Evolutionary conservation across 2,797 vertebrate genomes (phyloP).

Genomic region (Gouania willdenowi): DNA sequence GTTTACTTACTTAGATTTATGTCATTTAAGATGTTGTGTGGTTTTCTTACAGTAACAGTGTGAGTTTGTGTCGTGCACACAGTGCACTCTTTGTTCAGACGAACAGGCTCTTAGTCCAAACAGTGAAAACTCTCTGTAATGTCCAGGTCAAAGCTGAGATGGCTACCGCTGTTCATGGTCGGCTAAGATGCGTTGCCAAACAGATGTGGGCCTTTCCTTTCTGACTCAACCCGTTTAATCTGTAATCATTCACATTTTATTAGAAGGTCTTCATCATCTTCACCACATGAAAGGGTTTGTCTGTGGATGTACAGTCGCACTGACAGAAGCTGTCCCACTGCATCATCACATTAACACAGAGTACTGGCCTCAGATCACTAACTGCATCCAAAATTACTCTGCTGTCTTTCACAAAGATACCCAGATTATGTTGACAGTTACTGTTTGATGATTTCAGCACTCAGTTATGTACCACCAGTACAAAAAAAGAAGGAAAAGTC

Average conservation of each 20-base stretch:
- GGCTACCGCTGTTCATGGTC: conserved; percentile 34
- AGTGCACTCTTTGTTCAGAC: conserved; percentile 35
- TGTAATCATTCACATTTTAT: not conserved
- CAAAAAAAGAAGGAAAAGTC: too few species aligned
- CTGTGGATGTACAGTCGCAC: not conserved
- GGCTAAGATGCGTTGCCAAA: conserved; percentile 21
- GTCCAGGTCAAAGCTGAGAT: conserved; percentile 21
- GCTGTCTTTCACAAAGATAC: too few species aligned
- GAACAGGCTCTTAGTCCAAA: conserved; percentile 17
- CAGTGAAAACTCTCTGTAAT: conserved; percentile 22
- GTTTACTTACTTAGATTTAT: too few species aligned
- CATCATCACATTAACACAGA: too few species aligned
- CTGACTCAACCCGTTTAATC: conserved; percentile 12
- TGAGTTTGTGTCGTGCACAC: too few species aligned
- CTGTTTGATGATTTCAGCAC: too few species aligned
- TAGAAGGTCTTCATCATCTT: conserved; percentile 2
- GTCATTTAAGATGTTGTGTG: too few species aligned
- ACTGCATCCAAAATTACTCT: too few species aligned
- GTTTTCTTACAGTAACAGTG: too few species aligned
- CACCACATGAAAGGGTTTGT: not conserved
- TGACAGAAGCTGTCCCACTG: not conserved
- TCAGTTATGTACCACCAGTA: too few species aligned
- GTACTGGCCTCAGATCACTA: too few species aligned
- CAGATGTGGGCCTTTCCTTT: conserved; percentile 38
- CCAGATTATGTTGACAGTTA: too few species aligned